Base-by-base conservation (phyloP, 2,797 vertebrate genomes). In the Poecilia picta region DNA sequence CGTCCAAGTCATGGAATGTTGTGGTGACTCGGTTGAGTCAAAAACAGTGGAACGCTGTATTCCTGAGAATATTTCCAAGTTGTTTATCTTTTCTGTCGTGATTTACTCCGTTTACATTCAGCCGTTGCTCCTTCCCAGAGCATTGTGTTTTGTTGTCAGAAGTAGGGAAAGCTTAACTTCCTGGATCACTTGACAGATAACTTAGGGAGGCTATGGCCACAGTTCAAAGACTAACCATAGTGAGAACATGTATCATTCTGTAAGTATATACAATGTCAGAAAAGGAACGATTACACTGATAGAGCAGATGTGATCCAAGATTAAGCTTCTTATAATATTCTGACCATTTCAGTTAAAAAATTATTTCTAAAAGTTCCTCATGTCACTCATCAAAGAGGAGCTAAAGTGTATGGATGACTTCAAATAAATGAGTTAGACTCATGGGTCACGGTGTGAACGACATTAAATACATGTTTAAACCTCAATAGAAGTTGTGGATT, bases 61-160 rank as follows among this genome's bases (percentile, higher is more conserved):
- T 87, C 82, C 75, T 55, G 7, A 28, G 71, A 75, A 85, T 88
- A 81, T 83, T 31, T 89, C 85, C 86, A 49, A 36, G 78, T 82
- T 83, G 83, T 85, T 85, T 84, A 59, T 53, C 25, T 25, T 47
- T 72, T 73, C 64, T 33, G 3, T 83, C 39, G 23, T 41, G 62
- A 81, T 72, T 77, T 75, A 49, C 45, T 66, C 33, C 33, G 85
- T 87, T 88, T 88, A 85, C 49, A 70, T 87, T 81, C 41, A 20
- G 39, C 75, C 36, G 28, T 70, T 81, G 3, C 49, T 77, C 1
- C 76, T 39, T 20, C 57, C 53, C 72, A 33, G 15, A 53, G 20
- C 15, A 62, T 72, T 79, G 68, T 76, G 41, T n/a, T 33, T 36
- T 62, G 46, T n/a, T 72, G 72, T 82, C 70, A 59, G 78, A 49